These are phyloP conservation scores for Aeoliscus strigatus DNA, from an alignment of 2,797 vertebrate genomes.

Conservation along the genomic window DNA sequence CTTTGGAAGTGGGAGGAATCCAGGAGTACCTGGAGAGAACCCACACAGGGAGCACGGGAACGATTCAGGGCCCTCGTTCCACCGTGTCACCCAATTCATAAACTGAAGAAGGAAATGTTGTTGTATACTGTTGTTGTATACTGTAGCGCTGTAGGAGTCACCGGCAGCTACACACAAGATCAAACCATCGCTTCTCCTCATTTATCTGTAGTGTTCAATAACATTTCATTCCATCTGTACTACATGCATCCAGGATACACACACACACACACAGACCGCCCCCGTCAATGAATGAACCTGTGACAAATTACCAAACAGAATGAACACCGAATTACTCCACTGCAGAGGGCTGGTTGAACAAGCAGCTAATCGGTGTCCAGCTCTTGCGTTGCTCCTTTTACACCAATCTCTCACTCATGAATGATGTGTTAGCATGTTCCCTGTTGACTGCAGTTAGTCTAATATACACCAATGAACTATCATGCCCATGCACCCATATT, in stretches of 20 bases:
- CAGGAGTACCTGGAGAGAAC: too few species aligned
- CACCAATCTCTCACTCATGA: too few species aligned
- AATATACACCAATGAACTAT: constrained; percentile 7
- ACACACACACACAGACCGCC: not conserved
- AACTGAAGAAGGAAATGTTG: too few species aligned
- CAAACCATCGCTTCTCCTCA: constrained; percentile 18
- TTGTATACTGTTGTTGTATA: too few species aligned
- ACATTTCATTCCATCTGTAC: constrained; percentile 25
- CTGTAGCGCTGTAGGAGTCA: too few species aligned
- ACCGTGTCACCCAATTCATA: too few species aligned
- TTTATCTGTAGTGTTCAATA: constrained; percentile 15
- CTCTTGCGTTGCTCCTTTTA: constrained; percentile 4
- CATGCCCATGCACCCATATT: too few species aligned
- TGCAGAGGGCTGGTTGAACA: constrained; percentile 10
- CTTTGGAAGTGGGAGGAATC: too few species aligned
- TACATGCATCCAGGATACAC: constrained; percentile 29
- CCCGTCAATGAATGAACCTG: too few species aligned
- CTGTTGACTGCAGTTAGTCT: constrained; percentile 5
- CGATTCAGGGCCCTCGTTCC: too few species aligned
- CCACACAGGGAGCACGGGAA: too few species aligned
- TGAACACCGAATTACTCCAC: constrained; percentile 9
- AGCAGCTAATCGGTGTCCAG: not conserved
- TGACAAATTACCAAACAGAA: too few species aligned
- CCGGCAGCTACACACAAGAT: constrained; percentile 19
- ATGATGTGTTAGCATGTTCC: constrained; percentile 6